Conservation (phyloP, 2,113 vertebrate genomes). For the Orycteropus afer region DNA sequence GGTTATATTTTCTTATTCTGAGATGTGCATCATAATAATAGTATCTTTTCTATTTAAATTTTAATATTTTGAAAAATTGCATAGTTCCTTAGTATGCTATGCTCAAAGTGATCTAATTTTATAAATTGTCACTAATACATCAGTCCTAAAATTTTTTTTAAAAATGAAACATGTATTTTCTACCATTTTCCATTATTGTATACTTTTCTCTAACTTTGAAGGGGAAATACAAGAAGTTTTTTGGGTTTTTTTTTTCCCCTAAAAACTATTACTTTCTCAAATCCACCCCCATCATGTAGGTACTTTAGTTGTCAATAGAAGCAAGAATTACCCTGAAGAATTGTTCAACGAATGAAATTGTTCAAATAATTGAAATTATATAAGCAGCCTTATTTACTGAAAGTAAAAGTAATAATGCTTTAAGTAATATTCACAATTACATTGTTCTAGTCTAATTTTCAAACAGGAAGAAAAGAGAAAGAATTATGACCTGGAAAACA, state of each 20-base stretch:
- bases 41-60: background rate
- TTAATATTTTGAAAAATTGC: background rate
- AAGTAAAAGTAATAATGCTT: constrained; percentile 14
- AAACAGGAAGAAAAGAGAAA: constrained; percentile 9
- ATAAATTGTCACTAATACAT: background rate
- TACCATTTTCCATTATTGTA: background rate
- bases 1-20: background rate
- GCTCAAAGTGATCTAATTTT: background rate
- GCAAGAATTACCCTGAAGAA: background rate
- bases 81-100: background rate
- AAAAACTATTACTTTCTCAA: constrained; percentile 4
- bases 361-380: background rate
- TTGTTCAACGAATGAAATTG: constrained; percentile 9
- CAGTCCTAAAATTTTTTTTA: background rate
- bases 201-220: constrained; percentile 36
- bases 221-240: background rate
- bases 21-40: background rate
- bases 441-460: constrained; percentile 28
- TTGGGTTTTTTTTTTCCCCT: background rate
- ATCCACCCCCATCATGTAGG: background rate
- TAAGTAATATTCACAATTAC: constrained; percentile 10
- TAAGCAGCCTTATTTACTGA: background rate
- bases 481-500: background rate
- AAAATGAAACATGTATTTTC: background rate
- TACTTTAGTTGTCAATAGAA: background rate